Base-by-base conservation (phyloP, 1,140 invertebrate species). In the Saxidomus purpurata region DNA sequence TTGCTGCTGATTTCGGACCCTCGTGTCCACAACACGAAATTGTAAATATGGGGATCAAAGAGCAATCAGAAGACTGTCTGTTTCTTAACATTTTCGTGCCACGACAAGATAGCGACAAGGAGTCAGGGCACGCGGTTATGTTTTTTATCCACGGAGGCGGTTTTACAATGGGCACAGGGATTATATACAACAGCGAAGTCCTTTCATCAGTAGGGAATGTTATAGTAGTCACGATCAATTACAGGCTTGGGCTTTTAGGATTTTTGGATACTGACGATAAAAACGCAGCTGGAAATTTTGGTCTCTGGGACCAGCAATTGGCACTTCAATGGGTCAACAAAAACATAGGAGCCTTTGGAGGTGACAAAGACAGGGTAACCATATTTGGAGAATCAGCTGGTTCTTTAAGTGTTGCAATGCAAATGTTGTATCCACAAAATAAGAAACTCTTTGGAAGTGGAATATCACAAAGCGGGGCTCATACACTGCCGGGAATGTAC, bases 71-170 rank as follows among this genome's bases (percentile, higher is more conserved):
- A 96, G 98, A 99, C 94, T 99, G 98, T 93, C 96, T 99, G 0
- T 99, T 99, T 94, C 96, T 99, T 40, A 99, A 99, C 94, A 97
- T 99, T 52, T 99, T 97, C 95, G 97, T 98, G 15, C 98, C 98
- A 13, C 49, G 36, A 11, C 81, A 90, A 71, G 40, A 77, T 28
- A 47, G 38, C 49, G 79, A 82, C 34, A 8, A 67, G 49, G 59
- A 36, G 49, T 67, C 59, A 49, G 80, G 52, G 28, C 71, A 74
- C 25, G 67, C 90, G 15, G 91, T 91, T 22, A 88, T 93, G 71
- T 76, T 93, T 47, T 93, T 87, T 71, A 91, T 93, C n/a, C 91
- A 93, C 76, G 92, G 92, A 9, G 92, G 92, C 19, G 85, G 77
- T 17, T 93, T 92, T 82, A 49, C 36, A 38, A 80, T 49, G 4